Evolutionary conservation across 2,113 vertebrate genomes (phyloP).

Genomic region (Geothlypis trichas): DNA sequence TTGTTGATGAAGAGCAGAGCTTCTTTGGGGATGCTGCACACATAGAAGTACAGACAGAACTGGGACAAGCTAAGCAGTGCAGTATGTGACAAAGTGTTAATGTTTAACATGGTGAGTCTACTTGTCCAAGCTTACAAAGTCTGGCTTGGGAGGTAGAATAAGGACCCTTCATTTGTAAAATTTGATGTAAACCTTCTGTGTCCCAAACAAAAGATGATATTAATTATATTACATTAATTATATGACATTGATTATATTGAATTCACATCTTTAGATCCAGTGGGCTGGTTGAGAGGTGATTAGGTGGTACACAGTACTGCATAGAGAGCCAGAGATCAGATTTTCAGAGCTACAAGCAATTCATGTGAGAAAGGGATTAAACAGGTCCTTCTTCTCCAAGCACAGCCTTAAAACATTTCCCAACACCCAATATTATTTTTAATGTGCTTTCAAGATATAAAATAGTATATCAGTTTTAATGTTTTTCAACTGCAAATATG

Average conservation of each 20-base stretch:
- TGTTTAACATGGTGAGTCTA: neutral
- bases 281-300: neutral
- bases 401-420: neutral
- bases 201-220: neutral
- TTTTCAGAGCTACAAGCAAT: neutral
- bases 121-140: neutral
- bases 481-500: neutral
- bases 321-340: neutral
- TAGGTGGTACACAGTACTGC: neutral
- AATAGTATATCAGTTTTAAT: neutral
- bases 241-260: neutral
- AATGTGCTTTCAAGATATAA: neutral
- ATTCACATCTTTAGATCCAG: neutral
- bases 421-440: neutral
- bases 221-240: neutral
- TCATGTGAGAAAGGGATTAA: neutral
- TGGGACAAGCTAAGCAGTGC: neutral
- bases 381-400: neutral
- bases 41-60: neutral
- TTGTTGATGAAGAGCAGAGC: neutral
- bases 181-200: neutral
- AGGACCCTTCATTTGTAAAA: neutral
- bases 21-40: neutral
- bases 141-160: neutral
- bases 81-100: neutral